Evolutionary conservation across 2,888 invertebrate genomes (phyloP).

Genomic region (Salpingus planirostris): DNA sequence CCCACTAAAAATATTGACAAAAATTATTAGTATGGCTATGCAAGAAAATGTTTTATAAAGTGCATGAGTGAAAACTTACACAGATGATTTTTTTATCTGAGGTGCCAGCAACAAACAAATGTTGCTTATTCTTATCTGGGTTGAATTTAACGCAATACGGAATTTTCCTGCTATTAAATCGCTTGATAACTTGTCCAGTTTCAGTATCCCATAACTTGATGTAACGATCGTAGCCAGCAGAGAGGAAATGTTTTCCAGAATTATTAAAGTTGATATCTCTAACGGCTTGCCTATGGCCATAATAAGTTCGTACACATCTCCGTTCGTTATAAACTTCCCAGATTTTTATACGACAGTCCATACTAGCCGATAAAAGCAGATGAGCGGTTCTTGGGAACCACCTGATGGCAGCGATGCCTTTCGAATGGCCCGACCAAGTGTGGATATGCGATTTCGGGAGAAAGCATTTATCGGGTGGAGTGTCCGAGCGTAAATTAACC

Average conservation of each 20-base stretch:
- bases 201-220: conserved; percentile 99
- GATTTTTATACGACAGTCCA: conserved; percentile 95
- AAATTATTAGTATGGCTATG: background rate
- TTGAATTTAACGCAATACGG: conserved; percentile 98
- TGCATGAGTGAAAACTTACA: conserved; percentile 50
- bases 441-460: conserved; percentile 92
- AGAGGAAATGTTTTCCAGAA: conserved; percentile 83
- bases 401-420: conserved; percentile 88
- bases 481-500: conserved; percentile 75
- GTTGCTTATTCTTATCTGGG: conserved; percentile 94
- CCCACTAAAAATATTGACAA: conserved; percentile 65
- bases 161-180: conserved; percentile 93
- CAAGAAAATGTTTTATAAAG: background rate
- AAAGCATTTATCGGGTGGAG: conserved; percentile 92
- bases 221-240: conserved; percentile 94
- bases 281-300: conserved; percentile 95
- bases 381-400: conserved; percentile 96
- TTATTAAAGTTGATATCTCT: conserved; percentile 95
- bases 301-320: conserved; percentile 87
- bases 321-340: conserved; percentile 98
- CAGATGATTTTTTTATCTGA: conserved; percentile 99
- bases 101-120: conserved; percentile 96
- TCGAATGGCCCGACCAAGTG: conserved; percentile 95
- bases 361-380: conserved; percentile 86
- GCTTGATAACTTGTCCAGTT: conserved; percentile 74